Conservation (phyloP, 2,113 vertebrate species). For the Madoqua kirkii region DNA sequence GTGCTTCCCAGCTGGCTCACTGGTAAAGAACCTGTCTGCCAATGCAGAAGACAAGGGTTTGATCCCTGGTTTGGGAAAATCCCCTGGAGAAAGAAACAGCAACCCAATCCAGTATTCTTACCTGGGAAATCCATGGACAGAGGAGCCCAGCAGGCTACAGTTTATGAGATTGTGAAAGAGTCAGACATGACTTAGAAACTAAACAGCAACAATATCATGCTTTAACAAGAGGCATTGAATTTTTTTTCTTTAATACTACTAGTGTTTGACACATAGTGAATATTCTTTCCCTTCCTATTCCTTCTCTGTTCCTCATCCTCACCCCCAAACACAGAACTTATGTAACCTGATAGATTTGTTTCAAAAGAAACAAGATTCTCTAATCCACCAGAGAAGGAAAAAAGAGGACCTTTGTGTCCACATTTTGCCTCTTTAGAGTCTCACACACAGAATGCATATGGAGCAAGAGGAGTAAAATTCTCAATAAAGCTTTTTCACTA, state of each 20-base stretch:
- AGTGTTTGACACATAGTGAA: neutral
- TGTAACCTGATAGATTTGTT: neutral
- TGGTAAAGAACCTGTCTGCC: neutral
- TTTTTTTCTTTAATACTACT: neutral
- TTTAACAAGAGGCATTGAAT: neutral
- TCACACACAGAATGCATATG: neutral
- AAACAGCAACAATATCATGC: neutral
- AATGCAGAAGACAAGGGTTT: neutral
- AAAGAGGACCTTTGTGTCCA: neutral
- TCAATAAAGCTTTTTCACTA: neutral
- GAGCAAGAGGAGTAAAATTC: neutral
- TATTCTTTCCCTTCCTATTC: neutral
- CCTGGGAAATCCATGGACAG: neutral
- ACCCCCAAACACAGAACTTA: neutral
- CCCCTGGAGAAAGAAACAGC: neutral
- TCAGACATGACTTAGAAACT: neutral
- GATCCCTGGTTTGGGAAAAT: neutral
- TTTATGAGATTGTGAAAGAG: neutral
- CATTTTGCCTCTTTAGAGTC: neutral
- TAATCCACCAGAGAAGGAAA: neutral
- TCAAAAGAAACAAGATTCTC: neutral
- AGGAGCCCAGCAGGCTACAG: neutral
- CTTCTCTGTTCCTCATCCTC: neutral
- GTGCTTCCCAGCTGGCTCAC: neutral
- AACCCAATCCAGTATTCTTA: neutral